Conservation (phyloP, 1,140 invertebrate genomes). For the Euura lappo region DNA sequence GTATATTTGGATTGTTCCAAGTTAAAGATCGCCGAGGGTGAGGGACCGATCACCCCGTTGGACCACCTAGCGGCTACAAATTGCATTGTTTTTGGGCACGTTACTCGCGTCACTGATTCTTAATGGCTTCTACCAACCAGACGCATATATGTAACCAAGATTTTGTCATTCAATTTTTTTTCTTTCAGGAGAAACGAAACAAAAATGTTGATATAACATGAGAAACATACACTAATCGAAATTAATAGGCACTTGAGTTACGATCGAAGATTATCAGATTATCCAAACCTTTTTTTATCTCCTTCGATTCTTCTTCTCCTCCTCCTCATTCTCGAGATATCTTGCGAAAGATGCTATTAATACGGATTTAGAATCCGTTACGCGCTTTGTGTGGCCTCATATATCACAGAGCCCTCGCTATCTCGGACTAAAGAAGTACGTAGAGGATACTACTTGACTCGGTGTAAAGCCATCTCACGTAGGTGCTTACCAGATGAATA, state of each 20-base stretch:
- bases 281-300: background rate
- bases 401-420: conserved; percentile 31
- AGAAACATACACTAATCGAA: background rate
- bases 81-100: conserved; percentile 43
- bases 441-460: conserved; percentile 12
- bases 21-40: no score
- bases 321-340: background rate
- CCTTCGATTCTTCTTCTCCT: background rate
- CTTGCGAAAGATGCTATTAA: conserved; percentile 42
- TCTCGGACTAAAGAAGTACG: background rate
- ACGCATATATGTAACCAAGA: no score
- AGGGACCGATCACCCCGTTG: conserved; percentile 2
- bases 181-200: no score
- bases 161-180: no score
- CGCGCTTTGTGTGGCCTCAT: conserved; percentile 49
- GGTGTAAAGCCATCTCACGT: conserved; percentile 35
- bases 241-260: background rate
- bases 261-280: conserved; percentile 3
- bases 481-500: conserved; percentile 39
- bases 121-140: conserved; percentile 25
- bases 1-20: no score
- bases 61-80: conserved; percentile 41
- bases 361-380: conserved; percentile 48
- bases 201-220: no score
- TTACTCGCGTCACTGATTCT: conserved; percentile 31